Conservation (phyloP, 2,797 vertebrate species). For the Lagodon rhomboides region DNA sequence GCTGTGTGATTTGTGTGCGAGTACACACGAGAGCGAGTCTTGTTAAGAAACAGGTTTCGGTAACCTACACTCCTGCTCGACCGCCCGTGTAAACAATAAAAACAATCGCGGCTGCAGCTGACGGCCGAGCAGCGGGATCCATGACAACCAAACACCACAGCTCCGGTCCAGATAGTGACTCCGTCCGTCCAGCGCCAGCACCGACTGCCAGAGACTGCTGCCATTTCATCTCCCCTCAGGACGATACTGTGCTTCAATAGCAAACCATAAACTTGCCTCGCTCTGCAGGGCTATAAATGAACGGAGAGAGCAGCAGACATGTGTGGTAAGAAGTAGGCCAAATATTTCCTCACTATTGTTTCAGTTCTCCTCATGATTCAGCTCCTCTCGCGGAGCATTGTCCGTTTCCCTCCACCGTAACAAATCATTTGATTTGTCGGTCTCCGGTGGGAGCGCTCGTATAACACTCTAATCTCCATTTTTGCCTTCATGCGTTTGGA, state of each 20-base stretch:
- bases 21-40: constrained; percentile 38
- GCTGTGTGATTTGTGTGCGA: constrained; percentile 58
- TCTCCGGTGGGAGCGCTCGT: constrained; percentile 65
- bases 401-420: constrained; percentile 58
- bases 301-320: constrained; percentile 57
- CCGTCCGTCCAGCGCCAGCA: constrained; percentile 59
- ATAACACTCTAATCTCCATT: constrained; percentile 73
- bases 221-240: constrained; percentile 67
- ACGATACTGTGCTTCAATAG: constrained; percentile 74
- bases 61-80: constrained; percentile 59
- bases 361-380: constrained; percentile 66
- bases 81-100: constrained; percentile 70
- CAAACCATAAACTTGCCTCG: constrained; percentile 72
- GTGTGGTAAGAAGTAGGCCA: constrained; percentile 64
- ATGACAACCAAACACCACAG: constrained; percentile 75
- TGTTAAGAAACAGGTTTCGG: constrained; percentile 50
- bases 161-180: constrained; percentile 57
- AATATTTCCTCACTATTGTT: constrained; percentile 65
- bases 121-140: constrained; percentile 64
- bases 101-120: constrained; percentile 60
- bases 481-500: constrained; percentile 65
- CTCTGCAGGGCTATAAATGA: constrained; percentile 64
- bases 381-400: constrained; percentile 56
- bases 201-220: constrained; percentile 62
- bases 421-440: constrained; percentile 74